Percentiles rank a stretch among this genome's conserved stretches.
Conservation (phyloP, 2,113 vertebrate genomes). For the Macroglossus sobrinus region DNA sequence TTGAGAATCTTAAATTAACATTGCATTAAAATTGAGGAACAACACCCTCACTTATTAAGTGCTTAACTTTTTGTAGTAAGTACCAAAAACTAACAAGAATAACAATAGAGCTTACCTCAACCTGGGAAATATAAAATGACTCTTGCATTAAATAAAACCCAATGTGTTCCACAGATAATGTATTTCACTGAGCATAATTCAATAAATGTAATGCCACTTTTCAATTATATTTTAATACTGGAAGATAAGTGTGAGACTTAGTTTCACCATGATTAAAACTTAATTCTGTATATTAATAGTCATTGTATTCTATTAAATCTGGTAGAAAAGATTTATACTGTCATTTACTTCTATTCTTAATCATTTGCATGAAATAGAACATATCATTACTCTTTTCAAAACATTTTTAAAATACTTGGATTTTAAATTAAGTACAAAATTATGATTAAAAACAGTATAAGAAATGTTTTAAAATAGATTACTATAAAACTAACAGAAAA, state of each 20-base stretch:
- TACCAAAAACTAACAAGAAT: not conserved
- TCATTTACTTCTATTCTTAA: slow-evolving; percentile 21
- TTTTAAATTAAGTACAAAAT: slow-evolving; percentile 30
- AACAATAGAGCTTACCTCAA: not conserved
- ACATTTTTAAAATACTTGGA: not conserved
- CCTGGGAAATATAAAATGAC: not conserved
- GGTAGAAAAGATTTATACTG: slow-evolving; percentile 16
- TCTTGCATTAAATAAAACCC: not conserved
- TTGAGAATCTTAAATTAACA: not conserved
- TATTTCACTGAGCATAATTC: not conserved
- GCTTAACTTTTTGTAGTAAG: not conserved
- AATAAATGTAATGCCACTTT: not conserved
- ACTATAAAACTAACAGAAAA: not conserved
- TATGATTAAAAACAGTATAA: not conserved
- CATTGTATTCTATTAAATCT: slow-evolving; percentile 20
- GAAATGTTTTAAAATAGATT: not conserved
- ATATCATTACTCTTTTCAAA: not conserved
- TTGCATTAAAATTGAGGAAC: not conserved
- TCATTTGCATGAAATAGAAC: slow-evolving; percentile 19
- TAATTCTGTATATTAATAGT: slow-evolving; percentile 31
- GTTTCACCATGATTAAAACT: slow-evolving; percentile 37
- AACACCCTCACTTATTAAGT: not conserved
- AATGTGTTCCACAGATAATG: not conserved
- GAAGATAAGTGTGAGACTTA: slow-evolving; percentile 10
- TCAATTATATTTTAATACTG: slow-evolving; percentile 47